Base-by-base conservation (phyloP, 2,888 invertebrate genomes). In the Taenaris catops region DNA sequence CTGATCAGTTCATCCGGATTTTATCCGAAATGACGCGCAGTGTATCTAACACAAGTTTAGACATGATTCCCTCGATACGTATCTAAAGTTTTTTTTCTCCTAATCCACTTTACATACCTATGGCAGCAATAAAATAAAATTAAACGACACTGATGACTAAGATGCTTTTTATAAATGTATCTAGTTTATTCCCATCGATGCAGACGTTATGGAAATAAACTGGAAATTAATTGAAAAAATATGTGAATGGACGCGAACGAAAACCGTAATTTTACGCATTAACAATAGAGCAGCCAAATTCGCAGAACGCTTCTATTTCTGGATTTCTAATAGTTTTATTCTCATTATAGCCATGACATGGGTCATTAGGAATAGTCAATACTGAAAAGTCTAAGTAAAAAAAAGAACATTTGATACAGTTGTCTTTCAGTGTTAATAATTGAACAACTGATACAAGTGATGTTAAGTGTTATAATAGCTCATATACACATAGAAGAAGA, bases 1-100 rank as follows among this genome's bases (percentile, higher is more conserved):
- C 53, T 66, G 70, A 76, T 74, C 76, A 51, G 58, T 69, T 73
- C 70, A 72, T 76, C 66, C 68, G 71, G 75, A 76, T 71, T 63
- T 66, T 63, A 70, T 41, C 49, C 48, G 61, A 67, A 58, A 65
- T 71, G 71, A 72, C 66, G 72, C 57, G 57, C 55, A 54, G 61
- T 55, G 61, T 65, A 34, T 12, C 23, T 32, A 38, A 52, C 63
- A 74, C 84, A 76, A 58, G 83, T 84, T 66, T 61, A 51, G 63
- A 84, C 83, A 72, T 71, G 84, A 80, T 70, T 66, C 55, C 51
- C 55, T 62, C 51, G 58, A 64, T 63, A 56, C 59, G 62, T 58
- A 56, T 60, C 57, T 62, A 44, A 49, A 28, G 38, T 59, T 62
- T 69, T 74, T 72, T 74, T 72, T 66, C 55, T 53, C 41, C 56